Base-by-base conservation (phyloP, 2,113 vertebrate genomes). In the Carassius auratus region DNA sequence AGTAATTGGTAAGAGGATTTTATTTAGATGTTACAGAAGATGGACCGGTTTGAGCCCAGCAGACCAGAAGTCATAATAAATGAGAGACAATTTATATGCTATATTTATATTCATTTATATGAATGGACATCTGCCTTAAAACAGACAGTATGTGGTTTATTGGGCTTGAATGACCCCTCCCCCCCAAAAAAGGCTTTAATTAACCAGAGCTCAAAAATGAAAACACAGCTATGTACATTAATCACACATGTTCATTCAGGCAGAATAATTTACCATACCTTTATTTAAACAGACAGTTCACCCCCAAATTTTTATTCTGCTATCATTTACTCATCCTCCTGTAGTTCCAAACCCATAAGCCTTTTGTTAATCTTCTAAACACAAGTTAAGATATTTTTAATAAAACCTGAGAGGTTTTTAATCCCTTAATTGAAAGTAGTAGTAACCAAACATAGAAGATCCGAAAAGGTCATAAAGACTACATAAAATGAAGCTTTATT, bases 21-120 rank as follows among this genome's bases (percentile, higher is more conserved):
- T 83, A 71, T 83, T 83, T 83, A 55, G 81, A 83, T 55, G 23
- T 26, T 30, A 42, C 38, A 42, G 38, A 8, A 45, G 61, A 81
- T 69, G 48, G 30, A 33, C 19, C 9, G 15, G 23, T 82, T 50
- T 66, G 23, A 83, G 17, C 8, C 26, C 5, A 68, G 19, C 26
- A 55, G 48, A 57, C 48, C 48, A 83, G 55, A 71, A 55, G 30
- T 71, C 48, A 83, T n/a, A 71, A 14, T 83, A 57, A 83, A 68
- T 33, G 8, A 81, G 36, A 66, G 79, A 33, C 48, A 19, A 38
- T 71, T 23, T 83, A 30, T 55, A n/a, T 1, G 10, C 17, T 71
- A n/a, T n/a, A n/a, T n/a, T n/a, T n/a, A n/a, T n/a, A n/a, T n/a
- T n/a, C n/a, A n/a, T n/a, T n/a, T n/a, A n/a, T 57, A 55, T 38